phyloP scores from a whole-genome alignment of 2,888 invertebrate species.

The Leptopterna dolabrata region DNA sequence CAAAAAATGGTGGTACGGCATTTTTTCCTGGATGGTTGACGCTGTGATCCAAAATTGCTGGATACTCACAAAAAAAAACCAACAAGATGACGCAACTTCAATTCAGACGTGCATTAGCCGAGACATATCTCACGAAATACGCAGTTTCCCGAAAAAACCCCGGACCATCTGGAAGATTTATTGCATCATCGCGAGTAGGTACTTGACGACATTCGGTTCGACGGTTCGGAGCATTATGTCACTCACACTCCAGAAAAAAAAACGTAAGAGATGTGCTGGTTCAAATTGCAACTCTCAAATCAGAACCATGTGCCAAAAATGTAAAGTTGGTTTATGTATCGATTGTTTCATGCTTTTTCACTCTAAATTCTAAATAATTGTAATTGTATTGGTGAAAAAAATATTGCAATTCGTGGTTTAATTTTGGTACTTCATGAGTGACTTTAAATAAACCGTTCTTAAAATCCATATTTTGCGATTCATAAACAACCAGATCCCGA shows the following conservation, averaged over 20 bases:
- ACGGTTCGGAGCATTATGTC: background rate
- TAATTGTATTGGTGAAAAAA: too few species aligned
- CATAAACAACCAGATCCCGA: too few species aligned
- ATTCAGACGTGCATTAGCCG: background rate
- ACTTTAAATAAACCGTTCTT: too few species aligned
- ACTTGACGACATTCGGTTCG: constrained; percentile 12
- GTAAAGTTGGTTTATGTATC: constrained; percentile 28
- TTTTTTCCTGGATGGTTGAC: constrained; percentile 23
- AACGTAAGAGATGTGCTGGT: constrained; percentile 11
- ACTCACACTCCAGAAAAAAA: background rate
- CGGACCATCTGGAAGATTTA: constrained; percentile 16
- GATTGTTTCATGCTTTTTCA: constrained; percentile 59
- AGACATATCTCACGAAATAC: constrained; percentile 1
- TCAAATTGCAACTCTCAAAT: background rate
- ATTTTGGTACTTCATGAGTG: too few species aligned
- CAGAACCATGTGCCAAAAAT: constrained; percentile 38
- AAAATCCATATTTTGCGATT: too few species aligned
- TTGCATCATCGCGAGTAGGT: background rate
- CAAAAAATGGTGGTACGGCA: constrained; percentile 10
- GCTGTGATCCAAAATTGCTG: constrained; percentile 4
- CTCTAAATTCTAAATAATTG: too few species aligned
- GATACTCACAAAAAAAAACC: background rate
- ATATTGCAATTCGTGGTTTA: too few species aligned
- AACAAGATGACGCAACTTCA: background rate
- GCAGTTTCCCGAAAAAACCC: constrained; percentile 1